These are phyloP conservation scores for Lydus trimaculatus DNA, from an alignment of 2,888 invertebrate genomes.

Conservation along the genomic window DNA sequence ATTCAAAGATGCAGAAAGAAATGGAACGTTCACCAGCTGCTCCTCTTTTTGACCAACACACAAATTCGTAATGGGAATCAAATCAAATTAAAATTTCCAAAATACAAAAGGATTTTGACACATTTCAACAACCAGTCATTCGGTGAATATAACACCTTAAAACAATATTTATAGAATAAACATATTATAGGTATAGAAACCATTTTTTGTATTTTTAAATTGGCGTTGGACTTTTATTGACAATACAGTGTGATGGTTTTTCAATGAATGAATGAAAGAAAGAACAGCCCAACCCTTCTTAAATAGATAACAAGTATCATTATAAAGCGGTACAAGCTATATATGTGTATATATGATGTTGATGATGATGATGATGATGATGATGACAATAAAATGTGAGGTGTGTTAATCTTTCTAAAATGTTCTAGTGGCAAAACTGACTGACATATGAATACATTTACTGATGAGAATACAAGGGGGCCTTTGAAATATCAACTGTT, in stretches of 20 bases:
- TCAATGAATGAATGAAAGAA: constrained; percentile 16
- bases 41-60: no score
- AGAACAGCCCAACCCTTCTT: constrained; percentile 45
- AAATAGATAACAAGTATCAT: constrained; percentile 53
- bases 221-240: constrained; percentile 22
- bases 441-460: constrained; percentile 53
- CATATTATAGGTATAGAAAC: constrained; percentile 18
- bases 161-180: constrained; percentile 29
- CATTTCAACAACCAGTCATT: background rate
- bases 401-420: constrained; percentile 58
- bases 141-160: background rate
- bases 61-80: background rate
- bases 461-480: constrained; percentile 54
- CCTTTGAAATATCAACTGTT: constrained; percentile 51
- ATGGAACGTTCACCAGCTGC: no score
- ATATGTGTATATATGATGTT: no score
- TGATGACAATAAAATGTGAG: constrained; percentile 52
- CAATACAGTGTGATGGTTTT: constrained; percentile 10
- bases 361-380: no score
- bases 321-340: constrained; percentile 47
- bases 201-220: constrained; percentile 15
- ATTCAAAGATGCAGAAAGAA: no score
- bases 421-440: constrained; percentile 57
- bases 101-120: background rate
- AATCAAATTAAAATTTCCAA: background rate